phyloP scores from a whole-genome alignment of 2,113 vertebrate species.

The Brienomyrus brachyistius region DNA sequence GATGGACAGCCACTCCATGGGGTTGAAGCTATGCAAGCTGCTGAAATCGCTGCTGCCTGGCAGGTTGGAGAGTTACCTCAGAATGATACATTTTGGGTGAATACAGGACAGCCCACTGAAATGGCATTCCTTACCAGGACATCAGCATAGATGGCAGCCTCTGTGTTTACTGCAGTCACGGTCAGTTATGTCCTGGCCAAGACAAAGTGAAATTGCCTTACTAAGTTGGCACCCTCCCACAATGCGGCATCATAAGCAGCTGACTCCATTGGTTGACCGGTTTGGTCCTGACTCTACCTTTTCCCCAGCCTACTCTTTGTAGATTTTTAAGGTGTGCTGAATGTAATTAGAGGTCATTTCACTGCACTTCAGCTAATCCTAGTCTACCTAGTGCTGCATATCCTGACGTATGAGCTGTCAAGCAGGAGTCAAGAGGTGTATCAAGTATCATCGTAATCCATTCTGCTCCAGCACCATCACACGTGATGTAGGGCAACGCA shows the following conservation, averaged over 20 bases:
- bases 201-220: neutral
- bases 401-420: neutral
- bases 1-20: neutral
- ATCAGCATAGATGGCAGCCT: neutral
- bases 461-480: neutral
- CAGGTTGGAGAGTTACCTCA: too few species aligned
- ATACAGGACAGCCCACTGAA: neutral
- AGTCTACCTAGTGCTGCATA: neutral
- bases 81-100: neutral
- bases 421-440: neutral
- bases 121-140: neutral
- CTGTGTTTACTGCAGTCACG: neutral
- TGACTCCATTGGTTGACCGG: neutral
- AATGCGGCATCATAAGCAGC: neutral
- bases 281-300: neutral
- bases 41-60: too few species aligned
- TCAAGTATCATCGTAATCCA: neutral
- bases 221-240: neutral
- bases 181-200: neutral
- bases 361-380: neutral
- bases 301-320: neutral
- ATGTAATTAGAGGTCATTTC: neutral
- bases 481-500: neutral
- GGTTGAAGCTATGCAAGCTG: too few species aligned
- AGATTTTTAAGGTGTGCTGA: neutral